These are phyloP conservation scores for Micronisus gabar DNA, from an alignment of 2,113 vertebrate genomes.

Conservation along the genomic window DNA sequence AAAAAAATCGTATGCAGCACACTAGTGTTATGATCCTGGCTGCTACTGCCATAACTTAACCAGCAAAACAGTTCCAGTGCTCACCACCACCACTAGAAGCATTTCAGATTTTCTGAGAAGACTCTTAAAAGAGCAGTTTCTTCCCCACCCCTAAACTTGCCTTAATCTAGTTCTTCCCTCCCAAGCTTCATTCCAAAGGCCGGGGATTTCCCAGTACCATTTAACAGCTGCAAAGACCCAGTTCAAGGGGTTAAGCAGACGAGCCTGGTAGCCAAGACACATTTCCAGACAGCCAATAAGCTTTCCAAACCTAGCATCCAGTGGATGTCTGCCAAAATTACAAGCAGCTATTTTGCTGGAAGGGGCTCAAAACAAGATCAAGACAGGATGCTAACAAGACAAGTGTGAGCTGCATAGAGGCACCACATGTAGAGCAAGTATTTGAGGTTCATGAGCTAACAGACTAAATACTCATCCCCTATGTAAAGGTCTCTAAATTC, in stretches of 20 bases:
- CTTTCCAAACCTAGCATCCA: not conserved
- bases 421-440: not conserved
- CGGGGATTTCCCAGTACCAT: not conserved
- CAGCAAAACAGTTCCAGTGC: not conserved
- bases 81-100: not conserved
- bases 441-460: not conserved
- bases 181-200: not conserved
- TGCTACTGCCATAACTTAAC: not conserved
- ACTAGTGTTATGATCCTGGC: fast-evolving
- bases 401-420: not conserved
- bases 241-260: not conserved
- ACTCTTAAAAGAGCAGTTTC: not conserved
- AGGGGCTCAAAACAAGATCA: not conserved
- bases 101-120: not conserved
- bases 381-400: constrained; percentile 22
- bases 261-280: not conserved
- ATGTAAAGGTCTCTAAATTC: not conserved
- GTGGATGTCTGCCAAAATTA: not conserved
- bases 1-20: fast-evolving
- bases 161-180: not conserved
- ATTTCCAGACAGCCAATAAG: not conserved
- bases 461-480: not conserved
- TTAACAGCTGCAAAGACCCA: not conserved
- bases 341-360: not conserved
- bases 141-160: not conserved